phyloP scores from a whole-genome alignment of 2,797 vertebrate species.

The Eidolon dupreanum region DNA sequence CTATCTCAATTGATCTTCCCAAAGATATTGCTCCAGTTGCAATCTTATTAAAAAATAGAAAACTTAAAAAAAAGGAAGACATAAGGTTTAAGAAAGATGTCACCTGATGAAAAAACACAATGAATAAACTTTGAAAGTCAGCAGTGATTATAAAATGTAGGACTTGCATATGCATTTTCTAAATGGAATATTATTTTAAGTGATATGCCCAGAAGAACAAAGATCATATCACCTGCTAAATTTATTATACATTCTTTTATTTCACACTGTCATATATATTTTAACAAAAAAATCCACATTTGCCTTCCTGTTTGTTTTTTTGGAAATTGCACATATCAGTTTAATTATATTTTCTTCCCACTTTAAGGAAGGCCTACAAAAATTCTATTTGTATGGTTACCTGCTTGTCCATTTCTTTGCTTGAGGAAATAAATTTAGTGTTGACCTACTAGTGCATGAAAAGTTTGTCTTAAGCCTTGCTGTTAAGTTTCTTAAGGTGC shows the following conservation, averaged over 20 bases:
- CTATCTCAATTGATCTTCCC: neutral
- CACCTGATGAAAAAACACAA: neutral
- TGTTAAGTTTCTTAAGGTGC: neutral
- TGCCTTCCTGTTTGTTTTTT: slow-evolving; percentile 26
- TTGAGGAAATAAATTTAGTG: slow-evolving; percentile 7
- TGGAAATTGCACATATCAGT: neutral
- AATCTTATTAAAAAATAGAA: slow-evolving; percentile 19
- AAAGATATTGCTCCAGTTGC: neutral
- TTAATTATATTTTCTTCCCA: slow-evolving; percentile 39
- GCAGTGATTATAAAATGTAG: slow-evolving; percentile 1
- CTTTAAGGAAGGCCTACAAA: slow-evolving; percentile 1
- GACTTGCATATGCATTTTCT: neutral
- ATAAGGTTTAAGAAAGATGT: neutral
- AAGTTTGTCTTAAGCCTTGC: slow-evolving; percentile 4
- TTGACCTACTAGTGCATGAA: neutral
- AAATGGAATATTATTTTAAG: slow-evolving; percentile 34
- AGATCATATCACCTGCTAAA: neutral
- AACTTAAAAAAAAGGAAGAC: slow-evolving; percentile 17
- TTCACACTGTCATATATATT: neutral
- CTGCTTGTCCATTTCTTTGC: neutral
- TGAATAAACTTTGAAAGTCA: slow-evolving; percentile 32
- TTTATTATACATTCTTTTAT: neutral
- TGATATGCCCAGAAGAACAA: neutral
- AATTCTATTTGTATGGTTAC: neutral
- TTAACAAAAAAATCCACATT: neutral